A percentile compares a stretch with the other conserved stretches of the same genome.
Conservation (phyloP, 2,113 vertebrate genomes). For the Thalassarche chlororhynchos region DNA sequence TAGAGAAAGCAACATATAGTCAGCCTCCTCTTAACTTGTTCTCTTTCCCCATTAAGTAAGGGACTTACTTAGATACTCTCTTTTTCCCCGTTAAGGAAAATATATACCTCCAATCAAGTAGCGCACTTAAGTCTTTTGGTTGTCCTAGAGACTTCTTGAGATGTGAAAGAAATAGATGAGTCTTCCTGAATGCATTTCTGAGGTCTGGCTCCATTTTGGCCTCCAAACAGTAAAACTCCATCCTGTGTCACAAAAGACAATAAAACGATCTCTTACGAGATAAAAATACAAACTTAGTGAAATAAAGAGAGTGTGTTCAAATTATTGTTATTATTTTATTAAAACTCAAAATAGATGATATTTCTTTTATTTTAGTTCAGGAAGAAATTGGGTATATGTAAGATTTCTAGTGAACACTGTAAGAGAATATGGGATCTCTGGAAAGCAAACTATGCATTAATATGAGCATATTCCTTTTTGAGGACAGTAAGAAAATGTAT, state of each 20-base stretch:
- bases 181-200: neutral
- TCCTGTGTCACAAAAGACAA: neutral
- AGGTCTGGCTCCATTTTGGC: slow-evolving; percentile 30
- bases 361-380: slow-evolving; percentile 26
- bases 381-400: slow-evolving; percentile 22
- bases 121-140: neutral
- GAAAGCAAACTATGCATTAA: neutral
- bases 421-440: slow-evolving; percentile 25
- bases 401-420: slow-evolving; percentile 31
- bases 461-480: neutral
- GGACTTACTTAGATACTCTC: neutral
- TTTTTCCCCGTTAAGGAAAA: neutral
- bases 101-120: slow-evolving; percentile 21
- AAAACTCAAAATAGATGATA: neutral
- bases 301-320: neutral
- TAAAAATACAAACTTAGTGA: neutral
- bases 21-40: neutral
- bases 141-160: neutral
- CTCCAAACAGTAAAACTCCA: neutral
- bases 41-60: neutral
- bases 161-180: neutral
- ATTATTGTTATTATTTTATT: neutral
- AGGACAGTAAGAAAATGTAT: neutral
- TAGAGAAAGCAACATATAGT: neutral
- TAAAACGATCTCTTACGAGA: neutral